A percentile compares a stretch with the other conserved stretches of the same genome.
Conservation (phyloP, 2,888 invertebrate species). For the Ennomos quercinarius region DNA sequence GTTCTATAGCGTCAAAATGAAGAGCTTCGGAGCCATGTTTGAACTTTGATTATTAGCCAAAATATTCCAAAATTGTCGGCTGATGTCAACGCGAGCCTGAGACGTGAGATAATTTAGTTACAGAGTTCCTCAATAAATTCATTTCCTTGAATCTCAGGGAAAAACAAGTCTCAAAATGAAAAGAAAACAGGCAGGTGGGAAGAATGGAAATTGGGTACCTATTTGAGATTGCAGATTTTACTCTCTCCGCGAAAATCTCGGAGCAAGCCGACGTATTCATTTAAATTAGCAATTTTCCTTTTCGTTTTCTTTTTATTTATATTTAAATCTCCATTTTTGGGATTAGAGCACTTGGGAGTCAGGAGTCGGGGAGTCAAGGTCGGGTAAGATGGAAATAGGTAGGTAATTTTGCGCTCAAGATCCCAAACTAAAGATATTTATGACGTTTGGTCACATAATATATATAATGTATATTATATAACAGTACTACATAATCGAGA, state of each 20-base stretch:
- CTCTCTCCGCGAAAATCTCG: constrained; percentile 38
- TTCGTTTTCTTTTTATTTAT: constrained; percentile 26
- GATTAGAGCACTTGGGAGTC: constrained; percentile 13
- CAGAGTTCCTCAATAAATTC: constrained; percentile 38
- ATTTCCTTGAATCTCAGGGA: constrained; percentile 37
- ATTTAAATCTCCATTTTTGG: constrained; percentile 27
- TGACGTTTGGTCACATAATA: too few relatives aligned
- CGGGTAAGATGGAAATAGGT: not conserved
- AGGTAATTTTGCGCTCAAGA: not conserved
- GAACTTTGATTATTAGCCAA: constrained; percentile 12
- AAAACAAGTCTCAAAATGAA: constrained; percentile 42
- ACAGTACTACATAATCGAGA: too few relatives aligned
- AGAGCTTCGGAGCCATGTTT: not conserved
- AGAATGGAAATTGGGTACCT: constrained; percentile 45
- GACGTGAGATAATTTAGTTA: constrained; percentile 39
- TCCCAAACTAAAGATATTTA: not conserved
- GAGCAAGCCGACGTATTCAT: constrained; percentile 41
- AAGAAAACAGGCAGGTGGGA: constrained; percentile 49
- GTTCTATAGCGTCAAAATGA: constrained; percentile 9
- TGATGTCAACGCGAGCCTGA: constrained; percentile 27
- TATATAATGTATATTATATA: too few relatives aligned
- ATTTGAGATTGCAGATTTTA: constrained; percentile 47
- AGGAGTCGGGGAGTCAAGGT: constrained; percentile 8
- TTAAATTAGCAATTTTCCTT: constrained; percentile 45
- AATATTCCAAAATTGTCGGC: constrained; percentile 18